Conservation (phyloP, 2,113 vertebrate genomes). For the Nyctereutes procyonoides region DNA sequence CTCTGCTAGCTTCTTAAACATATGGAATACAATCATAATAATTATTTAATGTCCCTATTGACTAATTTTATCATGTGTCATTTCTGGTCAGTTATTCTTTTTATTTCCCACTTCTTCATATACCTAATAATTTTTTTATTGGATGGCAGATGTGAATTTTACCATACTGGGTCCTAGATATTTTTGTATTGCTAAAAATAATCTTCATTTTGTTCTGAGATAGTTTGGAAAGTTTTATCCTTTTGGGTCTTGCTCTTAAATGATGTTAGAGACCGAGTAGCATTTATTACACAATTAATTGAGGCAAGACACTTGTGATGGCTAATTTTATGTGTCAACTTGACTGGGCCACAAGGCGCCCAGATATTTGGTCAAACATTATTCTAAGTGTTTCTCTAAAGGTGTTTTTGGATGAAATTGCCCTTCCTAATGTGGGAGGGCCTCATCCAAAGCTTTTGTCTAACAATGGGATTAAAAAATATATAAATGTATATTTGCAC, state of each 20-base stretch:
- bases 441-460: background rate
- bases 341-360: background rate
- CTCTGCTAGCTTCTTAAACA: background rate
- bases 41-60: background rate
- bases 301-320: background rate
- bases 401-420: background rate
- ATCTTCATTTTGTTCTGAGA: conserved; percentile 16
- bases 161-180: background rate
- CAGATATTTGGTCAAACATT: background rate
- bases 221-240: background rate
- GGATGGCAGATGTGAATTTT: background rate
- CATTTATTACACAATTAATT: background rate
- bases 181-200: background rate
- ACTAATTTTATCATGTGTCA: background rate
- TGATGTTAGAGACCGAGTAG: background rate
- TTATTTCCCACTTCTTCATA: background rate
- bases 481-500: background rate
- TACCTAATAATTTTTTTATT: background rate
- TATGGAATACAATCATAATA: background rate
- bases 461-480: conserved; percentile 35
- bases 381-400: background rate
- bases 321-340: background rate
- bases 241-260: background rate
- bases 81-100: background rate
- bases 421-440: background rate